These are phyloP conservation scores for Rhombomys opimus DNA, from an alignment of 2,113 vertebrate genomes.

Conservation along the genomic window DNA sequence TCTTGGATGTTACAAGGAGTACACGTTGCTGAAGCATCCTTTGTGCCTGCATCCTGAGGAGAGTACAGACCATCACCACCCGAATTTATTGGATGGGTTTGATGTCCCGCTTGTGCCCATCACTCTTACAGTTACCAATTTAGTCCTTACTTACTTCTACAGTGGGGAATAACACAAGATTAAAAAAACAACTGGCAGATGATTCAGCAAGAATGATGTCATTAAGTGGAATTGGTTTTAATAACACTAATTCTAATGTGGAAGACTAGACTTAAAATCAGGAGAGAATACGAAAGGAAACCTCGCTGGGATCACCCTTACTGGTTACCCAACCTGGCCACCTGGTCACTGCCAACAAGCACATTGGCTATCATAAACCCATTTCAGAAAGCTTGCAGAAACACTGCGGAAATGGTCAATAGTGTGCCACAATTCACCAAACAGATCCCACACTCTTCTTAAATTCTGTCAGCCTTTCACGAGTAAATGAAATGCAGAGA, in stretches of 20 bases:
- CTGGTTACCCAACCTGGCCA: conserved; percentile 49
- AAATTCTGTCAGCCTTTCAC: not conserved
- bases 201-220: not conserved
- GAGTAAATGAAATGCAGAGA: not conserved
- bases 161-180: not conserved
- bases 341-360: conserved; percentile 64
- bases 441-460: conserved; percentile 34
- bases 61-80: not conserved
- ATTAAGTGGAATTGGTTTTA: conserved; percentile 13
- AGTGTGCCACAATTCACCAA: conserved; percentile 69
- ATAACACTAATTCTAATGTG: not conserved
- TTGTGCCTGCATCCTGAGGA: not conserved
- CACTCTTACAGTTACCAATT: not conserved
- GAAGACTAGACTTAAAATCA: not conserved
- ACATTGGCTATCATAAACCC: conserved; percentile 60
- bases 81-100: not conserved
- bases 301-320: conserved; percentile 8
- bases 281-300: conserved; percentile 64
- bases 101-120: not conserved
- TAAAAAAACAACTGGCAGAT: not conserved
- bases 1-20: not conserved
- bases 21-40: not conserved
- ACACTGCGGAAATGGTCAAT: conserved; percentile 50
- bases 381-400: rapidly evolving
- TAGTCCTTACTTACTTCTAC: conserved; percentile 35